phyloP scores from a whole-genome alignment of 2,797 vertebrate species.

The Luscinia megarhynchos region DNA sequence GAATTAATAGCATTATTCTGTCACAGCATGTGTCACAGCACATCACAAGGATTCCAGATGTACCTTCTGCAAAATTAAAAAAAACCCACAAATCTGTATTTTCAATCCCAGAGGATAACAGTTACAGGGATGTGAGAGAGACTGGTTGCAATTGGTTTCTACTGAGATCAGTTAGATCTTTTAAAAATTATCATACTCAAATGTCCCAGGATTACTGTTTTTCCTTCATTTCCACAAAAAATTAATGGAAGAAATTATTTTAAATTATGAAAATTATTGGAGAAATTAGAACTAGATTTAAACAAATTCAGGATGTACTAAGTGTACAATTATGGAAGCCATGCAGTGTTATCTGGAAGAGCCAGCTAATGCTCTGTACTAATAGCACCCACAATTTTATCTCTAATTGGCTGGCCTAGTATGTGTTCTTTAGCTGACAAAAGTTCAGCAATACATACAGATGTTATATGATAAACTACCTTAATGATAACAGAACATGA shows the following conservation, averaged over 20 bases:
- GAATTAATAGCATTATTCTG: background rate
- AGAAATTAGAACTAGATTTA: background rate
- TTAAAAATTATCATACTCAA: background rate
- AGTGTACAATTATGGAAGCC: background rate
- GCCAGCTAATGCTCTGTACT: background rate
- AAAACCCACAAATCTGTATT: background rate
- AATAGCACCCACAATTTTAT: background rate
- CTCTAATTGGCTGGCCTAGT: background rate
- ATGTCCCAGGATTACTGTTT: background rate
- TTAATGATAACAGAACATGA: background rate
- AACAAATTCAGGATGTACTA: background rate
- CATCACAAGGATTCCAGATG: background rate
- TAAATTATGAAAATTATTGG: background rate
- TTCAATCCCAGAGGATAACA: background rate
- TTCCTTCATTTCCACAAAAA: background rate
- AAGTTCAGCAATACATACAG: background rate
- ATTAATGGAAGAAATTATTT: background rate
- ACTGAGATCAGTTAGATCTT: background rate
- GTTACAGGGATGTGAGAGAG: background rate
- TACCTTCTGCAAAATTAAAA: background rate
- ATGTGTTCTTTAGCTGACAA: background rate
- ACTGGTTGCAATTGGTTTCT: background rate
- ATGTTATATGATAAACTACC: background rate
- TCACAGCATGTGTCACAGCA: background rate
- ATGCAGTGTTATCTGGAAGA: background rate